Evolutionary conservation across 2,113 vertebrate species (phyloP).

Genomic region (Leucopsar rothschildi): DNA sequence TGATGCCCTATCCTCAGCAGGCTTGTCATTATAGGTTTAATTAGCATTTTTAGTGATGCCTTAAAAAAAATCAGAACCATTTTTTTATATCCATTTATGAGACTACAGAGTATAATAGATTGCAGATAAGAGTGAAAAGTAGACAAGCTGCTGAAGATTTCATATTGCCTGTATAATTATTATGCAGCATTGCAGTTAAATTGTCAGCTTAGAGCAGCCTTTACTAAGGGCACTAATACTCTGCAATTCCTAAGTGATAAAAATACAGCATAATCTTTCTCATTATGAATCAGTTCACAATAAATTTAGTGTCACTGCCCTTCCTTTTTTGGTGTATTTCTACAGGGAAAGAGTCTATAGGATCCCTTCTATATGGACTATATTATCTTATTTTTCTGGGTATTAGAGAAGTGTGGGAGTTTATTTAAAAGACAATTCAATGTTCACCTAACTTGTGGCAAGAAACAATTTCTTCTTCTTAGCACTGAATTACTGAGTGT

Average conservation of each 20-base stretch:
- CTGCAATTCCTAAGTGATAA: not conserved
- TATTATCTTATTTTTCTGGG: not conserved
- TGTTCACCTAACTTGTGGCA: not conserved
- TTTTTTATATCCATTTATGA: constrained; percentile 46
- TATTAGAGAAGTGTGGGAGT: not conserved
- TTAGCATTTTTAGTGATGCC: constrained; percentile 39
- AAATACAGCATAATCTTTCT: not conserved
- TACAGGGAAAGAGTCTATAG: not conserved
- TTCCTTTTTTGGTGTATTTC: not conserved
- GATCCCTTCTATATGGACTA: not conserved
- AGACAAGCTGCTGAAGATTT: constrained; percentile 49
- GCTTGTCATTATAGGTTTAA: not conserved
- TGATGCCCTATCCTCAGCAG: not conserved
- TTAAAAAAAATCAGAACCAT: constrained; percentile 28
- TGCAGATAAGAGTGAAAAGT: not conserved
- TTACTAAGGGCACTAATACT: not conserved
- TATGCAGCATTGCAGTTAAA: constrained; percentile 5
- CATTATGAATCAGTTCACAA: not conserved
- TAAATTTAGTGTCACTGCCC: not conserved
- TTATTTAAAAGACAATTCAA: not conserved
- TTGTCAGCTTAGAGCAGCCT: not conserved
- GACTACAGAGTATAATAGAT: constrained; percentile 22
- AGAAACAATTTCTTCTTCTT: not conserved
- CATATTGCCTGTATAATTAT: constrained; percentile 21
- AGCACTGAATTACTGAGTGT: not conserved